Conservation (phyloP, 2,888 invertebrate species). For the Harmothoe impar region DNA sequence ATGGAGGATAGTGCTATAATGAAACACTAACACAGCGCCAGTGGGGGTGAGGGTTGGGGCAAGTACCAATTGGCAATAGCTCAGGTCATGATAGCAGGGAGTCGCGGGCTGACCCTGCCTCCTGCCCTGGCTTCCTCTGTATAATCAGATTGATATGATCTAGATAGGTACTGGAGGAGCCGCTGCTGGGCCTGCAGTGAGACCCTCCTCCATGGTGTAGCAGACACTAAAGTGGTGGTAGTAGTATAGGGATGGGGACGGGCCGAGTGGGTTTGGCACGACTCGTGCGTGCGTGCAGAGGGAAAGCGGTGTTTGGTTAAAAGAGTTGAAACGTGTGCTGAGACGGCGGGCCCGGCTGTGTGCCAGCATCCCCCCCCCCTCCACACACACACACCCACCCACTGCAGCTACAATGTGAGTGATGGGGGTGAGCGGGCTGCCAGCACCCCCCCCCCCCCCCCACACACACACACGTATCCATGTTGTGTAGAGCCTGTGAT, state of each 20-base stretch:
- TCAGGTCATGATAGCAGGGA: too few species aligned
- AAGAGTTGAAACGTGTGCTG: constrained; percentile 22
- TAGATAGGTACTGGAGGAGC: not conserved
- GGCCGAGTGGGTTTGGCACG: not conserved
- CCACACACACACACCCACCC: too few species aligned
- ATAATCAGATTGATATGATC: not conserved
- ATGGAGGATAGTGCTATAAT: too few species aligned
- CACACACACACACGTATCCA: too few species aligned
- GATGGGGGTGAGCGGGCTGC: not conserved
- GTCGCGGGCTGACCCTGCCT: not conserved
- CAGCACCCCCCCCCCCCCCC: too few species aligned
- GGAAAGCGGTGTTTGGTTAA: not conserved
- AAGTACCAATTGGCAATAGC: too few species aligned
- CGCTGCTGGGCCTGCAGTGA: too few species aligned
- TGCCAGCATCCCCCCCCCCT: not conserved
- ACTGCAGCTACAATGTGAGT: not conserved
- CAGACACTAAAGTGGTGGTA: not conserved
- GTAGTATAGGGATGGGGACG: not conserved
- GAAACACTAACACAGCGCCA: too few species aligned
- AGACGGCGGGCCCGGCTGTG: not conserved
- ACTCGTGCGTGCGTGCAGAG: not conserved
- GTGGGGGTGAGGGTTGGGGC: too few species aligned
- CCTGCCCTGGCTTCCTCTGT: not conserved
- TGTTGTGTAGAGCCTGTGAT: too few species aligned
- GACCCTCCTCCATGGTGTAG: too few species aligned